A percentile compares a stretch with the other conserved stretches of the same genome.
Conservation (phyloP, 2,113 vertebrate genomes). For the Dissostichus mawsoni region DNA sequence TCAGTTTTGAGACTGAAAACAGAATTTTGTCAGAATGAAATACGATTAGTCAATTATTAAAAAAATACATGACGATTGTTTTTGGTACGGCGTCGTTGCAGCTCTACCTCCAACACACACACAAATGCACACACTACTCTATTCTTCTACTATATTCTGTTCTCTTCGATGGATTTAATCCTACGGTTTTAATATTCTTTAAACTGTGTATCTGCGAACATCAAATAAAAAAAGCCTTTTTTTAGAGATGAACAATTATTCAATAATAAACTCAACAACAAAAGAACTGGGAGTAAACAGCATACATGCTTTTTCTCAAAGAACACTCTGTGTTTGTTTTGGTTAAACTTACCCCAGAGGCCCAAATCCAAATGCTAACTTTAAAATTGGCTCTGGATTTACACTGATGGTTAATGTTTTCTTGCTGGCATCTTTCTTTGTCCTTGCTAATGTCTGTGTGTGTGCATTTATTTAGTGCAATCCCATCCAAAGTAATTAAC, state of each 20-base stretch:
- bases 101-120: constrained; percentile 2
- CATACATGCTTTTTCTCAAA: constrained; percentile 63
- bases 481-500: constrained; percentile 52
- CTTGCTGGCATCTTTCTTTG: constrained; percentile 70
- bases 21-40: too few species aligned
- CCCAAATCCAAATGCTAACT: constrained; percentile 78
- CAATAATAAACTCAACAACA: constrained; percentile 63
- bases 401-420: constrained; percentile 78
- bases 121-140: not conserved
- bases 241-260: constrained; percentile 53
- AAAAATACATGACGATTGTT: too few species aligned
- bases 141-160: not conserved
- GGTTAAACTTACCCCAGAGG: constrained; percentile 76
- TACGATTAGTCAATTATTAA: too few species aligned
- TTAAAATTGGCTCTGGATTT: constrained; percentile 71
- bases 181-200: constrained; percentile 28
- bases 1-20: too few species aligned
- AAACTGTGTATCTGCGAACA: constrained; percentile 13
- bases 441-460: constrained; percentile 64
- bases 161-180: constrained; percentile 20
- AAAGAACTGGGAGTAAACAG: constrained; percentile 62
- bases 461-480: constrained; percentile 35
- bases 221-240: constrained; percentile 43
- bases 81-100: too few species aligned
- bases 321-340: constrained; percentile 79